These are phyloP conservation scores for Conops quadrifasciatus DNA, from an alignment of 2,888 invertebrate species.

Conservation along the genomic window DNA sequence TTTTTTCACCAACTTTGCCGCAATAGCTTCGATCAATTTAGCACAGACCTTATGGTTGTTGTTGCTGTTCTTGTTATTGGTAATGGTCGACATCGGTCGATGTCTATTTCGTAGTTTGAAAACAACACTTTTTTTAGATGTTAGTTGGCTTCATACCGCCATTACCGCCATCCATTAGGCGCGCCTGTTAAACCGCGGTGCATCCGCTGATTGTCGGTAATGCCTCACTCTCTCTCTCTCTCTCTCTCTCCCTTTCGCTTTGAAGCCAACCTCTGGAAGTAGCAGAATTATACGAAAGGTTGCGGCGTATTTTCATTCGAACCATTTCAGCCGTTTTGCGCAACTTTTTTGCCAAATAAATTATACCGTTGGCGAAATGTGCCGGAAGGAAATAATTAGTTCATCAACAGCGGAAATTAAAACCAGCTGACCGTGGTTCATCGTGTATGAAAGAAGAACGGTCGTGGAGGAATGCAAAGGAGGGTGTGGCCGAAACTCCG, in stretches of 20 bases:
- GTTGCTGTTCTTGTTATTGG: not conserved
- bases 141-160: too few relatives aligned
- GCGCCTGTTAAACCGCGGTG: too few relatives aligned
- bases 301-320: not conserved
- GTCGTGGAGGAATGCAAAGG: too few relatives aligned
- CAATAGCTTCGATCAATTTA: not conserved
- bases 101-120: not conserved
- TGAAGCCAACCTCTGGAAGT: too few relatives aligned
- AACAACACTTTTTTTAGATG: too few relatives aligned
- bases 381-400: conserved; percentile 30
- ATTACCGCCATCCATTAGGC: too few relatives aligned
- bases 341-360: conserved; percentile 21
- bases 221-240: not conserved
- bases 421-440: not conserved
- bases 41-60: not conserved
- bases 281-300: too few relatives aligned
- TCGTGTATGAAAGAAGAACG: not conserved
- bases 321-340: not conserved
- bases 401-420: conserved; percentile 13
- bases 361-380: conserved; percentile 22
- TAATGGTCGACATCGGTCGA: not conserved
- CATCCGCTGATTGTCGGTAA: too few relatives aligned
- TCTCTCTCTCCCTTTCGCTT: not conserved
- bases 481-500: not conserved
- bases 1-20: too few relatives aligned